These are phyloP conservation scores for Nomada fucata DNA, from an alignment of 2,888 invertebrate species.

Conservation along the genomic window DNA sequence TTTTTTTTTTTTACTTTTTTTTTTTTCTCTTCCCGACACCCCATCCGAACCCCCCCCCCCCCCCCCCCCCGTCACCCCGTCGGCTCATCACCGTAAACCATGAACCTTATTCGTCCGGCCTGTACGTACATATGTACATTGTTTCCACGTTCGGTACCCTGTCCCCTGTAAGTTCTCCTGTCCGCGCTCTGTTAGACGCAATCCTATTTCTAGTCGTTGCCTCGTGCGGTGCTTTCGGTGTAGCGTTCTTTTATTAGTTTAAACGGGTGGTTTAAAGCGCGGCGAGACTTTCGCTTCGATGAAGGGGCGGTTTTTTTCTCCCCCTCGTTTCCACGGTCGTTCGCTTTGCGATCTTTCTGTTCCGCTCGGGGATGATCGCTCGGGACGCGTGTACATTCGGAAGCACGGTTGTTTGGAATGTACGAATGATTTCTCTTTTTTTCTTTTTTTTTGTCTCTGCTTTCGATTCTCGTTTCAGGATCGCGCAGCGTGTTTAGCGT, in stretches of 20 bases:
- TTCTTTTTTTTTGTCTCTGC: neutral
- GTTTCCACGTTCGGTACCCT: constrained; percentile 23
- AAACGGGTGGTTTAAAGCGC: constrained; percentile 52
- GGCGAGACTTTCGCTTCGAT: constrained; percentile 39
- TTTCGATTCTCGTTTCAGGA: no score
- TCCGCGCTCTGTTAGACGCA: constrained; percentile 41
- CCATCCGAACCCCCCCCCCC: no score
- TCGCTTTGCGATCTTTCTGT: neutral
- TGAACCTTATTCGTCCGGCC: constrained; percentile 1
- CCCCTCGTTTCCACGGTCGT: neutral
- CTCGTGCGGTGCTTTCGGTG: constrained; percentile 82
- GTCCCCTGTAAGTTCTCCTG: constrained; percentile 18
- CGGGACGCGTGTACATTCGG: neutral
- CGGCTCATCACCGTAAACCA: constrained; percentile 19
- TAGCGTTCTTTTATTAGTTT: constrained; percentile 77
- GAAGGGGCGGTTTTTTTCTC: constrained; percentile 11
- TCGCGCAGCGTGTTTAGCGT: no score
- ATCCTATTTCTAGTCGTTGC: constrained; percentile 76
- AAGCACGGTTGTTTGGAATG: constrained; percentile 6
- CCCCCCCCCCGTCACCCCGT: neutral
- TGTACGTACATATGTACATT: constrained; percentile 15
- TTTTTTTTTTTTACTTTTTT: constrained; percentile 25
- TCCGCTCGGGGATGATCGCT: no score
- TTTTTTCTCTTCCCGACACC: neutral
- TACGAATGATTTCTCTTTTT: neutral